Conservation (phyloP, 2,888 invertebrate genomes). For the Tholera decimalis region DNA sequence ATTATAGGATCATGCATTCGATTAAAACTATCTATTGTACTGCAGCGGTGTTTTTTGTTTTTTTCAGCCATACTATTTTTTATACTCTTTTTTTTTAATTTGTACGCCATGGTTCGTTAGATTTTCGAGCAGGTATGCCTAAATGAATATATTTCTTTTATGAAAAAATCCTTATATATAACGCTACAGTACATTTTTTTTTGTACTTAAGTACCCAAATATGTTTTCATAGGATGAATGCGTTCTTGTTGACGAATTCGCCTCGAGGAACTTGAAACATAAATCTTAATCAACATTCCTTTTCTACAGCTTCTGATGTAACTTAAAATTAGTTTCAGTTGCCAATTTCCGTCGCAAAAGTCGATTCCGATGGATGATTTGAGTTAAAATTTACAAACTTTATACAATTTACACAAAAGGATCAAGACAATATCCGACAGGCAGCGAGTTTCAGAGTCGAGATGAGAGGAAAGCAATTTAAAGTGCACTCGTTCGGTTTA, state of each 20-base stretch:
- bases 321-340: slow-evolving; percentile 68
- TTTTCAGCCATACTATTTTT: slow-evolving; percentile 4
- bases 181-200: background rate
- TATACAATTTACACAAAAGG: slow-evolving; percentile 72
- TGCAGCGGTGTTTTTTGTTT: slow-evolving; percentile 30
- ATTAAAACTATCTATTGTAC: slow-evolving; percentile 28
- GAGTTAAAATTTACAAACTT: slow-evolving; percentile 72
- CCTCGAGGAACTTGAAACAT: slow-evolving; percentile 42
- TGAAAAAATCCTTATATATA: slow-evolving; percentile 2
- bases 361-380: slow-evolving; percentile 69
- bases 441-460: slow-evolving; percentile 65
- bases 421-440: slow-evolving; percentile 71
- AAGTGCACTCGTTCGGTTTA: slow-evolving; percentile 70
- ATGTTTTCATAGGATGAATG: slow-evolving; percentile 28
- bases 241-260: slow-evolving; percentile 41
- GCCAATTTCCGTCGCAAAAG: slow-evolving; percentile 67
- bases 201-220: slow-evolving; percentile 4
- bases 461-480: slow-evolving; percentile 70
- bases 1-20: slow-evolving; percentile 34
- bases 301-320: slow-evolving; percentile 58
- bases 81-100: background rate
- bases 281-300: slow-evolving; percentile 60
- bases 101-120: slow-evolving; percentile 8
- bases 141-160: background rate
- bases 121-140: slow-evolving; percentile 6